Base-by-base conservation (phyloP, 2,797 vertebrate species). In the Argya squamiceps region DNA sequence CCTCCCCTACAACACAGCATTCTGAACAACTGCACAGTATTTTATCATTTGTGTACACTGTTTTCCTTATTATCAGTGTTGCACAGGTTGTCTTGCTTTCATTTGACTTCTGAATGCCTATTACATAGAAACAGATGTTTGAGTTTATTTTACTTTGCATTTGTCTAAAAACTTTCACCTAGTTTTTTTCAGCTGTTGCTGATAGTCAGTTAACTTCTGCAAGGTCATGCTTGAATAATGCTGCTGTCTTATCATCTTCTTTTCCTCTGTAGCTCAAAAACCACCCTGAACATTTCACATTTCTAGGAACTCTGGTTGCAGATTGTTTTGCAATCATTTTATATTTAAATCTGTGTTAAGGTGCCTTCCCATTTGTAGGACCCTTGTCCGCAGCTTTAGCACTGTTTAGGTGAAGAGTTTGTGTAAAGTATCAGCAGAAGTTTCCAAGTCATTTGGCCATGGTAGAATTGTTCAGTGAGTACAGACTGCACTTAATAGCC, bases 401-500 rank as follows among this genome's bases (percentile, higher is more conserved):
- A 15, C 5, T n/a, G 9, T 39, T 92, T 32, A 50, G 34, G 16
- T 64, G 62, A 85, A 78, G 63, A 74, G 17, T 60, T 74, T 71
- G 20, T 89, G 41, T 24, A 39, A 63, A 59, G 14, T 58, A 27
- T 29, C 71, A 50, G 32, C 36, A 41, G 0, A 2, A n/a, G 9
- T 78, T 88, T 88, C 83, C 24, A 47, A 60, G 63, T 29, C 34
- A 59, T 63, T 90, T 63, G 47, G 17, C 36, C 3, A 0, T 6
- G 27, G 32, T 81, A 49, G 69, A 82, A 70, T 64, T 52, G 53
- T 83, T 95, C 81, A 65, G 67, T 69, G 88, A 69, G 95, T 93
- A 84, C 27, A 87, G 77, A 78, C 43, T 63, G 88, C 88, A 94
- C 83, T 95, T 97, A 96, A 94, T 87, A 79, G 89, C 77, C 84